Conservation (phyloP, 1,140 invertebrate species). For the Drosophila hydei region DNA sequence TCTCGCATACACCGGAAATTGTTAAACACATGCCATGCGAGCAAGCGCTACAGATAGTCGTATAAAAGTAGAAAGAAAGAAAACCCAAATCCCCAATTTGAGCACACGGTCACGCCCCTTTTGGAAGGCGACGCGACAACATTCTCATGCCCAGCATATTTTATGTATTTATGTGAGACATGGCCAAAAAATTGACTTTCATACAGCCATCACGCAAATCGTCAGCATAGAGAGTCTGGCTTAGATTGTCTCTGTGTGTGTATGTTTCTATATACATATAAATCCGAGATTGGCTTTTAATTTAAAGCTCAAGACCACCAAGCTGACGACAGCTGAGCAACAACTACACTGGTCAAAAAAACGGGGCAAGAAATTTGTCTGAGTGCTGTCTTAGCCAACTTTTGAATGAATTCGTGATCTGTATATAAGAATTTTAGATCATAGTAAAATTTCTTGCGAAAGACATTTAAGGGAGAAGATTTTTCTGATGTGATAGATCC, state of each 20-base stretch:
- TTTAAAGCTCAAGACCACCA: neutral
- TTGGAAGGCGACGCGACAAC: constrained; percentile 17
- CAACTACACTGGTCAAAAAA: too few species aligned
- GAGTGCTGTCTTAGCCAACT: too few species aligned
- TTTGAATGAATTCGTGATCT: too few species aligned
- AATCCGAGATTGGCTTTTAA: neutral
- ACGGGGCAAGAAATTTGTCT: too few species aligned
- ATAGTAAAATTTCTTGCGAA: too few species aligned
- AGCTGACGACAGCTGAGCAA: too few species aligned
- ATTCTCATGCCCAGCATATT: constrained; percentile 20
- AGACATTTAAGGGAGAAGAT: too few species aligned
- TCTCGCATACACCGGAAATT: constrained; percentile 27
- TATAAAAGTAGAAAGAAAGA: constrained; percentile 9
- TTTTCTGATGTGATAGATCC: too few species aligned
- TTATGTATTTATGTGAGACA: neutral
- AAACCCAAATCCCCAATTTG: constrained; percentile 27
- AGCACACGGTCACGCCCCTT: constrained; percentile 10
- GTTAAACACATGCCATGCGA: constrained; percentile 40
- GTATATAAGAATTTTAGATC: too few species aligned
- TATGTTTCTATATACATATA: too few species aligned
- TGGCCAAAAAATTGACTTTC: constrained; percentile 8
- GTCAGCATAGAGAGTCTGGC: neutral
- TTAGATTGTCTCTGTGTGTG: neutral
- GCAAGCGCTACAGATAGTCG: neutral
- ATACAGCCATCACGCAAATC: constrained; percentile 2